A percentile compares a stretch with the other conserved stretches of the same genome.
These are phyloP conservation scores for Raja brachyura DNA, from an alignment of 2,113 vertebrate species.

Conservation along the genomic window DNA sequence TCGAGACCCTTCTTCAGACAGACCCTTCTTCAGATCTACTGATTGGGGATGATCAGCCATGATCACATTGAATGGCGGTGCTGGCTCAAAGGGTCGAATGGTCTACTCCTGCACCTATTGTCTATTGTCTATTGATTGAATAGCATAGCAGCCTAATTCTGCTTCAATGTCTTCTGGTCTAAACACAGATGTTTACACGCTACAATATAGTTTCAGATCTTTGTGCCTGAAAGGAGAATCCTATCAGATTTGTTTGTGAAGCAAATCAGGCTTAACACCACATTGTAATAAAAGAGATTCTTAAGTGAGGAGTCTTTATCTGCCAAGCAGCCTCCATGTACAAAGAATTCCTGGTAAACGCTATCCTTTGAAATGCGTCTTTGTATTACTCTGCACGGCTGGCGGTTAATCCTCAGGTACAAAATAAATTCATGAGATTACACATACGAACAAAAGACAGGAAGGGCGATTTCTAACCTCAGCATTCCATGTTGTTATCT, in stretches of 20 bases:
- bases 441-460: neutral
- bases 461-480: neutral
- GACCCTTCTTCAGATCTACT: no score
- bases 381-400: neutral
- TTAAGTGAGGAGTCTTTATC: neutral
- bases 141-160: no score
- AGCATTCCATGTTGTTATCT: neutral
- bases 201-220: neutral
- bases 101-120: no score
- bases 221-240: neutral
- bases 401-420: neutral
- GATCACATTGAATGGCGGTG: no score
- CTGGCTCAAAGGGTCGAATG: no score
- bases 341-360: neutral
- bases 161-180: no score
- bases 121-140: no score
- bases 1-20: no score
- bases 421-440: conserved; percentile 4
- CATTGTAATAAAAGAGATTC: neutral
- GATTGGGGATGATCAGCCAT: no score
- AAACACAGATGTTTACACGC: no score
- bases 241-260: neutral
- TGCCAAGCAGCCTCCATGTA: neutral
- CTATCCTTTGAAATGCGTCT: neutral
- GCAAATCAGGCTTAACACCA: neutral